Base-by-base conservation (phyloP, 2,113 vertebrate genomes). In the Narcine bancroftii region DNA sequence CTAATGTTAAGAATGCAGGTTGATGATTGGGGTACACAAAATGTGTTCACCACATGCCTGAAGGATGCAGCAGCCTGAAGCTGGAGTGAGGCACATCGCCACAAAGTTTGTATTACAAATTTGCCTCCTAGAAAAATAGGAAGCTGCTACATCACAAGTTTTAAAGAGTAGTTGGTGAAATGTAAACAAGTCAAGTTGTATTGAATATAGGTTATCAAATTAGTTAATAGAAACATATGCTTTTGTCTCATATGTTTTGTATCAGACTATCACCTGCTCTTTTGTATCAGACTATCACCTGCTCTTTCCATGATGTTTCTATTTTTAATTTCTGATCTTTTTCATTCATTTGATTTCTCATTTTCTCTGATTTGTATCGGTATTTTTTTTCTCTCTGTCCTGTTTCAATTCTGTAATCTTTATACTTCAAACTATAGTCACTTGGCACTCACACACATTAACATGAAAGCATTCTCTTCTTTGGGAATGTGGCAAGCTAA, bases 391-490 rank as follows among this genome's bases (percentile, higher is more conserved):
- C 92, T 65, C 0, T 9, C 45, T 92, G 66, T 65, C 42, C 63
- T 69, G 17, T 29, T 87, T 92, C 85, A 91, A 76, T 92, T 89
- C 92, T 85, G 73, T 89, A 13, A 13, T 85, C n/a, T 85, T 89
- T 39, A n/a, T 89, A 39, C 63, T 36, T 89, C 10, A 63, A 26
- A 39, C 24, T 63, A 6, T 85, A 56, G 29, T 56, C 29, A 56
- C 81, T 10, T 6, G 19, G 2, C 33, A 6, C 9, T 29, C 42
- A 50, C 33, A n/a, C 13, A n/a, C 53, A 60, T n/a, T 47, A 19
- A 36, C n/a, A 63, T n/a, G 39, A n/a, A 21, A 45, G 42, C 63
- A 50, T 63, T 89, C 60, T 65, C 17, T 42, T 24, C 17, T 45
- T 19, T 9, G 63, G 42, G 9, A n/a, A 2, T 42, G 85, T 65